Base-by-base conservation (phyloP, 2,888 invertebrate species). In the Drosophila anceps region DNA sequence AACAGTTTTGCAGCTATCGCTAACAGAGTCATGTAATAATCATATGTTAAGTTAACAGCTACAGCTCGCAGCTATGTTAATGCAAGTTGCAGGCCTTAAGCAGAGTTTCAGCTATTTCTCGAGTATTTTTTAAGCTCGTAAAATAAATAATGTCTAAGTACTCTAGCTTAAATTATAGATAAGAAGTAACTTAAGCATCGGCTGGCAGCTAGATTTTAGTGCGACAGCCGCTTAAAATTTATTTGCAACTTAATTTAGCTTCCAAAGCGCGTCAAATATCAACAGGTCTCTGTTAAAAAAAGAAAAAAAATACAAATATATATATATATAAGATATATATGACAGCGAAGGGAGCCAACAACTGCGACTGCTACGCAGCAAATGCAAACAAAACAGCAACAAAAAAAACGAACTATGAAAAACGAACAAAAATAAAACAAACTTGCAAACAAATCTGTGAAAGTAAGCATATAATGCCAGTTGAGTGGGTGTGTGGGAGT, bases 381-480 rank as follows among this genome's bases (percentile, higher is more conserved):
- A 50, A 54, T 64, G 48, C 53, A 53, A 69, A 69, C 46, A 76
- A 60, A 54, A 48, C 20, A 44, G 41, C 37, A 39, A 50, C 27
- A 51, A 39, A 65, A 43, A 43, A 51, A 51, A n/a, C n/a, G n/a
- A 50, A n/a, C n/a, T 55, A 31, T 44, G 31, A 58, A 39, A 46
- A 46, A 8, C 2, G 24, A 24, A 35, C 39, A 59, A 48, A 18
- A 13, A 27, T 37, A 39, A 27, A 51, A 60, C 29, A 57, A 68
- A 64, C 27, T 29, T 15, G 20, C 66, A 71, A 70, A 70, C 65
- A 81, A 81, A 79, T 67, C 70, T 73, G 79, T 69, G 59, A 79
- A 79, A 76, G 63, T 63, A 69, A 76, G 81, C 83, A 81, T 76
- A 80, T 82, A 80, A 82, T 68, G 68, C 69, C 46, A 55, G 57